A percentile compares a stretch with the other conserved stretches of the same genome.
Conservation (phyloP, 1,140 invertebrate genomes). For the Aphelenchoides besseyi region DNA sequence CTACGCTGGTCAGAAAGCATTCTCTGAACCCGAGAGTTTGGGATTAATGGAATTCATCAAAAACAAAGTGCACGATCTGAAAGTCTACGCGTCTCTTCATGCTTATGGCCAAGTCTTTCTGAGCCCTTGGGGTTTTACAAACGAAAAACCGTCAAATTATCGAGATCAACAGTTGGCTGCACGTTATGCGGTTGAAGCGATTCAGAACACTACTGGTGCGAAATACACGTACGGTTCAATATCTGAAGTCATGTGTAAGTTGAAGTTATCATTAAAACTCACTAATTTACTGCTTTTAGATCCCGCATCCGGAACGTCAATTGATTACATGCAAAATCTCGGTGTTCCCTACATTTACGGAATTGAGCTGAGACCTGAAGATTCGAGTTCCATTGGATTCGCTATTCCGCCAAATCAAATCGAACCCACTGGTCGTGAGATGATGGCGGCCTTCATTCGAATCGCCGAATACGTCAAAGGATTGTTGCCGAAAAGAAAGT, state of each 20-base stretch:
- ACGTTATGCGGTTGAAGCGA: slow-evolving; percentile 53
- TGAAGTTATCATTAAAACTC: too few species aligned
- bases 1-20: slow-evolving; percentile 51
- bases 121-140: slow-evolving; percentile 65
- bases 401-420: slow-evolving; percentile 33
- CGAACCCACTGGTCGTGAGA: slow-evolving; percentile 40
- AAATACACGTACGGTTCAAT: slow-evolving; percentile 56
- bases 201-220: slow-evolving; percentile 52
- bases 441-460: slow-evolving; percentile 14
- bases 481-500: background rate
- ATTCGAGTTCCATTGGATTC: slow-evolving; percentile 47
- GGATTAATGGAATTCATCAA: slow-evolving; percentile 51
- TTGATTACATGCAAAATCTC: slow-evolving; percentile 57
- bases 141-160: slow-evolving; percentile 50
- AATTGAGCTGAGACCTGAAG: slow-evolving; percentile 55
- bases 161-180: slow-evolving; percentile 53
- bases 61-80: slow-evolving; percentile 49
- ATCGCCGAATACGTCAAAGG: slow-evolving; percentile 18
- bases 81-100: slow-evolving; percentile 52
- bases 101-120: slow-evolving; percentile 64
- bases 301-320: slow-evolving; percentile 57
- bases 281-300: slow-evolving; percentile 37
- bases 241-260: slow-evolving; percentile 54
- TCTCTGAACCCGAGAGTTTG: slow-evolving; percentile 54
- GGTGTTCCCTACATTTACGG: slow-evolving; percentile 58